phyloP scores from a whole-genome alignment of 2,113 vertebrate species.

The Megaceryle maxima region DNA sequence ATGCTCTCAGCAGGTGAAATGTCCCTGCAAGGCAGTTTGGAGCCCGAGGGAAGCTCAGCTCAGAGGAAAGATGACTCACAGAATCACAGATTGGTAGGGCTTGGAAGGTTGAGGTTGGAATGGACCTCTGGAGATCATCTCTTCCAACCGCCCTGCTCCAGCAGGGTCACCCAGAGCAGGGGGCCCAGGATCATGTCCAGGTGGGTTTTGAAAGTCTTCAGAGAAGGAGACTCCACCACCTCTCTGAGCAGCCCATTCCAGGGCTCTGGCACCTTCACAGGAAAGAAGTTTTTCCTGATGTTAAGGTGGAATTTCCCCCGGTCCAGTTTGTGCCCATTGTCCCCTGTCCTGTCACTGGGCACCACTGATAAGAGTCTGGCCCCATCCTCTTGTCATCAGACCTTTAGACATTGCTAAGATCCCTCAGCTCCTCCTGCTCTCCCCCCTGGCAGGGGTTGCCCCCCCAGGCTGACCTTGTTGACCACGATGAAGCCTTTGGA shows the following conservation, averaged over 20 bases:
- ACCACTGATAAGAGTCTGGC: not conserved
- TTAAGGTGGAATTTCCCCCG: not conserved
- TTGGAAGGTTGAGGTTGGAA: not conserved
- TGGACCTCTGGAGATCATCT: not conserved
- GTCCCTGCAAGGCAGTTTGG: rapidly evolving
- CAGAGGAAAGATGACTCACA: not conserved
- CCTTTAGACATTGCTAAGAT: not conserved
- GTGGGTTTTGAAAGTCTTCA: not conserved
- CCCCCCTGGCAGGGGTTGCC: not conserved
- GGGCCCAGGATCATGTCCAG: not conserved
- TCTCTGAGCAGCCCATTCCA: not conserved
- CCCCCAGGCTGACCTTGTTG: conserved; percentile 84
- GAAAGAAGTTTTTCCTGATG: not conserved
- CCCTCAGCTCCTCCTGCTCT: not conserved
- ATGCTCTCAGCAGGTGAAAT: not conserved
- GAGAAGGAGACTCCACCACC: not conserved
- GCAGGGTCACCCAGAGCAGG: not conserved
- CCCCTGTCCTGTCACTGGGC: not conserved
- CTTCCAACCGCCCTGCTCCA: not conserved
- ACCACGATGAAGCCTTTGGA: conserved; percentile 93
- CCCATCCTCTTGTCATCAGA: not conserved
- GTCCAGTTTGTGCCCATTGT: not conserved
- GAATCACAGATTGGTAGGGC: not conserved
- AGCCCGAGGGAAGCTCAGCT: not conserved
- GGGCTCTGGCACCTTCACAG: not conserved